Percentiles rank a stretch among this genome's conserved stretches.
Conservation (phyloP, 2,113 vertebrate genomes). For the Tor tambroides region DNA sequence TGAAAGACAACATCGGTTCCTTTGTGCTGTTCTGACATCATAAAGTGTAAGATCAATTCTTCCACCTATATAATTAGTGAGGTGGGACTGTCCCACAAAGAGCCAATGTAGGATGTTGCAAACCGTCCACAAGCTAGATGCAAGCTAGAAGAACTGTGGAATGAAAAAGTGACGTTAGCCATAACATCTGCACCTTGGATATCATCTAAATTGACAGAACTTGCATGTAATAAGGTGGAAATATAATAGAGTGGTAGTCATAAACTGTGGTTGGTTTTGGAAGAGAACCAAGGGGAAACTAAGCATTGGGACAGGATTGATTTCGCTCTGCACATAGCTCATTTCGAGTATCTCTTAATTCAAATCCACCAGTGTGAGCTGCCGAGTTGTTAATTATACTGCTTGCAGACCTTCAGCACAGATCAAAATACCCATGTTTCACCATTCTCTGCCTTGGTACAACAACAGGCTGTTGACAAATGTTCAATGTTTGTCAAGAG, state of each 20-base stretch:
- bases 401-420: background rate
- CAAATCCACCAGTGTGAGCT: conserved; percentile 5
- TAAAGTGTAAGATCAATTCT: conserved; percentile 7
- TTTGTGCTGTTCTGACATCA: conserved; percentile 17
- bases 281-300: background rate
- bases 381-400: conserved; percentile 21
- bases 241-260: conserved; percentile 11
- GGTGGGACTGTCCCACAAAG: conserved; percentile 12
- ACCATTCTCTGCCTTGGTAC: background rate
- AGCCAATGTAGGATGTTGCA: background rate
- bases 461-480: background rate
- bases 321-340: background rate
- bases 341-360: conserved; percentile 18
- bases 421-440: conserved; percentile 6
- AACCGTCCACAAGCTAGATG: conserved; percentile 9
- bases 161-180: background rate
- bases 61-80: conserved; percentile 3
- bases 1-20: conserved; percentile 12
- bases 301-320: background rate
- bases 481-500: background rate
- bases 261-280: conserved; percentile 21
- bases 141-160: background rate
- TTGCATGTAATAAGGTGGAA: background rate
- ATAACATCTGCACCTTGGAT: background rate
- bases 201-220: background rate